Conservation (phyloP, 2,113 vertebrate species). For the Takifugu flavidus region DNA sequence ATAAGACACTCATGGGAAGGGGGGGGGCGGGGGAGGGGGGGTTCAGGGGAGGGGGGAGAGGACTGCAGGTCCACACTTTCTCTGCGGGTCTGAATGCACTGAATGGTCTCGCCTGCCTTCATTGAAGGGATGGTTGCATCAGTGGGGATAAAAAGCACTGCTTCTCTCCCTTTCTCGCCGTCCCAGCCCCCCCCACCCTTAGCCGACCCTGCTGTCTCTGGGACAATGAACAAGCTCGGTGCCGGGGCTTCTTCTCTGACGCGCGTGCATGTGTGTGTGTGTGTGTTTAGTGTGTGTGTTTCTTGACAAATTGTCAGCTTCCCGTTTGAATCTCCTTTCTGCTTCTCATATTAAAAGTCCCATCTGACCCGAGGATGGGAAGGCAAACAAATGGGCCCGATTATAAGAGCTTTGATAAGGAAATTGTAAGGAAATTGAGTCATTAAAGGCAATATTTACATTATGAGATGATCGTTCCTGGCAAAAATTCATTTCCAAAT, state of each 20-base stretch:
- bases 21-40: constrained; percentile 19
- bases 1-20: constrained; percentile 49
- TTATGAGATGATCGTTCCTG: constrained; percentile 51
- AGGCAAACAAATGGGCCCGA: constrained; percentile 66
- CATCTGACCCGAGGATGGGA: constrained; percentile 48
- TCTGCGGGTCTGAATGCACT: constrained; percentile 3
- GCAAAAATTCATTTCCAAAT: constrained; percentile 51
- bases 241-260: constrained; percentile 10
- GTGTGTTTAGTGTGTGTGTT: constrained; percentile 11
- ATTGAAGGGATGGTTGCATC: constrained; percentile 4
- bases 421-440: constrained; percentile 67
- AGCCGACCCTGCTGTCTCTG: constrained; percentile 1
- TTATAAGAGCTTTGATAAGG: constrained; percentile 58
- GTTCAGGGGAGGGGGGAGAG: constrained; percentile 14
- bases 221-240: constrained; percentile 26
- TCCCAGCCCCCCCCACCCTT: too few relatives aligned
- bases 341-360: constrained; percentile 56
- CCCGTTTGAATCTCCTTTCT: constrained; percentile 22
- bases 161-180: constrained; percentile 1
- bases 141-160: constrained; percentile 12
- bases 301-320: constrained; percentile 30
- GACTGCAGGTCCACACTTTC: constrained; percentile 30
- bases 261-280: constrained; percentile 1
- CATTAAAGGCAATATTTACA: constrained; percentile 66
- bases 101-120: background rate